Base-by-base conservation (phyloP, 2,888 invertebrate genomes). In the Pyrgus malvae region DNA sequence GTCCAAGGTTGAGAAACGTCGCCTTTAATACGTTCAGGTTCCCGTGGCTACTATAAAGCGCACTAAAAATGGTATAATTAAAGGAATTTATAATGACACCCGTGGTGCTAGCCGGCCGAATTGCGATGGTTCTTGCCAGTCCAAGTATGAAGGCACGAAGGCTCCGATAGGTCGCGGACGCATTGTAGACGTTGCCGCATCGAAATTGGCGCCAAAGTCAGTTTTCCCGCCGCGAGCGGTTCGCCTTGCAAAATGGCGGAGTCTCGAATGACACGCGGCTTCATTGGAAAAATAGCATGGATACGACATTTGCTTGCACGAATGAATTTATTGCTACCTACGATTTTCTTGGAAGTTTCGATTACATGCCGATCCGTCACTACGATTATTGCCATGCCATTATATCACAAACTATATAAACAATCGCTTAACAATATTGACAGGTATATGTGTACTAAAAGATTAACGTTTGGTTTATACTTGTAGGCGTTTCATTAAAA, bases 191-290 rank as follows among this genome's bases (percentile, higher is more conserved):
- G 67, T 69, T 62, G 74, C 62, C 73, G 76, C 76, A 74, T 80
- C 78, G 78, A 87, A 87, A 87, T 87, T 83, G 84, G 87, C 88
- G 87, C 87, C 86, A 82, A 87, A 87, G 86, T 86, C 78, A 81
- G 86, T 86, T 87, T 84, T 83, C 86, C 83, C 84, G 86, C 81
- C 77, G 76, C 83, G 76, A 80, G 82, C 81, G 76, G 87, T 81
- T 87, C 80, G 87, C 87, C 85, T 89, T 88, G 87, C 87, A 86
- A 84, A 79, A 86, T 86, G 87, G 86, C 85, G 78, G 77, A 72
- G 80, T 75, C 78, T 87, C 87, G 74, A 84, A 80, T 89, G 88
- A 87, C 89, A 88, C 78, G 83, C 78, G 70, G 74, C 69, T 60
- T 66, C 65, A 66, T 58, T 58, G 68, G 59, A 58, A 67, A 65